Evolutionary conservation across 2,797 vertebrate genomes (phyloP), one percentile per base, ranked within the genome.

Genomic region (Alectoris magna): DNA sequence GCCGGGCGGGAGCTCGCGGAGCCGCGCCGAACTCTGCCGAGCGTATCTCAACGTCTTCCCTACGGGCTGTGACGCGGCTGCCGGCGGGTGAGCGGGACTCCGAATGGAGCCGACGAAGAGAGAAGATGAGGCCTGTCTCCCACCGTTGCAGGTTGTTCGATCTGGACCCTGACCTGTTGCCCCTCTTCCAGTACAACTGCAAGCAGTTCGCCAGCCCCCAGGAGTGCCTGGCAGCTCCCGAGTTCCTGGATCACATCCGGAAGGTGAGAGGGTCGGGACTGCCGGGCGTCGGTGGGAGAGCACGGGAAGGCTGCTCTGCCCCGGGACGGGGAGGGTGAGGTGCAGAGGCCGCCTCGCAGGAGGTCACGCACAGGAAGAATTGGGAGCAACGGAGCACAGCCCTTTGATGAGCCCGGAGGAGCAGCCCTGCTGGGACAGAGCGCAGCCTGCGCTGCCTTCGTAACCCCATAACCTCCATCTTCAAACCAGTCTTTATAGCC

Each of bases 171-270:
- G 97, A 96, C 41, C 98, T 99, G 59, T 98, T 99, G 94, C 97
- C 95, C 90, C 98, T 99, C 92, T 99, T 99, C 97, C 98, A 98
- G 97, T 99, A 99, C 95, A 98, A 97, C 81, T 98, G 98, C 94
- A 98, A 94, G 82, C 96, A 98, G 93, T 99, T 98, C 96, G 97
- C 98, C 92, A 98, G 98, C 78, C 97, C 98, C 27, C 98, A 99
- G 94, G 99, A 99, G 95, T 99, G 98, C 88, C 98, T 99, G 69
- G 98, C 98, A 29, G 98, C 98, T 88, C 98, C 99, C 0, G 98
- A 99, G 97, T 99, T 99, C 96, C 97, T 99, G 97, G 99, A 99
- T 69, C 99, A 99, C 95, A 98, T 99, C 96, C 98, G 98, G 80
- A 99, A 99, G 98, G 99, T 99, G 97, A 98, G 98, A 87, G 41